Conservation (phyloP, 2,797 vertebrate genomes). For the Danio choprae region DNA sequence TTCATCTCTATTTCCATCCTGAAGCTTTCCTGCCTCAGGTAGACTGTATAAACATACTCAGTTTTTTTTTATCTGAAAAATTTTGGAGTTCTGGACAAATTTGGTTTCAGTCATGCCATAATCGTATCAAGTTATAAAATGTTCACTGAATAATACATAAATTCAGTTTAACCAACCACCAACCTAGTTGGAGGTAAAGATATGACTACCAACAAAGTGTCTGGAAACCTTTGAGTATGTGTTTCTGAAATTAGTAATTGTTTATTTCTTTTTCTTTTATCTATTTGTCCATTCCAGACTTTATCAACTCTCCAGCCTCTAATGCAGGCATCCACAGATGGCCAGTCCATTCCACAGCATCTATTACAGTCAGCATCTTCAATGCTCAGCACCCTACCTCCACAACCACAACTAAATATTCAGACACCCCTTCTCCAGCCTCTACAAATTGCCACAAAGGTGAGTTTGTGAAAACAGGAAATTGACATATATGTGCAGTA, state of each 20-base stretch:
- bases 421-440: constrained; percentile 69
- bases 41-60: constrained; percentile 60
- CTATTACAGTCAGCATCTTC: constrained; percentile 50
- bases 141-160: not conserved
- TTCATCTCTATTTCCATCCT: constrained; percentile 70
- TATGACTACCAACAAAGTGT: not conserved
- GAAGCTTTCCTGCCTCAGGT: constrained; percentile 73
- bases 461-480: constrained; percentile 56
- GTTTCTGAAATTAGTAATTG: not conserved
- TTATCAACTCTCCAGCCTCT: constrained; percentile 49
- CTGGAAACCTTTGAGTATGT: constrained; percentile 4
- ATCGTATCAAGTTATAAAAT: not conserved
- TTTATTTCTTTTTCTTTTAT: constrained; percentile 13
- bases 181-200: not conserved
- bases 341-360: constrained; percentile 47
- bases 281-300: constrained; percentile 26
- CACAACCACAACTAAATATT: constrained; percentile 43
- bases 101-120: constrained; percentile 1
- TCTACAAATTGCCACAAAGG: constrained; percentile 76
- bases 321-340: constrained; percentile 48
- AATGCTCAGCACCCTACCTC: constrained; percentile 41
- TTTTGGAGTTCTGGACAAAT: constrained; percentile 9
- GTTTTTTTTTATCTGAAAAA: constrained; percentile 14
- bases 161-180: not conserved
- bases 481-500: constrained; percentile 53